Conservation (phyloP, 2,113 vertebrate species). For the Tautogolabrus adspersus region DNA sequence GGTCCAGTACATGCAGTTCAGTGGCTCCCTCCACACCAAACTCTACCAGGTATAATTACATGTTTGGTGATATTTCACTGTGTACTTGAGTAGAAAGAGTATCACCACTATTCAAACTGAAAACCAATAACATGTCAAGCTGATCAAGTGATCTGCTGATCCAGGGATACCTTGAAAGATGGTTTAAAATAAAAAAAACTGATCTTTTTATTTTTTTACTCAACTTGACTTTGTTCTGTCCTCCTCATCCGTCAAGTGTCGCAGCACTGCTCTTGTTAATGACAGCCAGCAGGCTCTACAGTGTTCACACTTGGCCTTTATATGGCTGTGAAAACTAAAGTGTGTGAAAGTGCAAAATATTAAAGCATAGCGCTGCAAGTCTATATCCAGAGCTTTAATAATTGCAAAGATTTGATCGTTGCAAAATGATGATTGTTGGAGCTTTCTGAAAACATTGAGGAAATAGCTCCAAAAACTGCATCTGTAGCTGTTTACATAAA, state of each 20-base stretch:
- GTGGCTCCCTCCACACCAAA: slow-evolving; percentile 97
- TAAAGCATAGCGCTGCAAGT: background rate
- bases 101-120: background rate
- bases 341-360: background rate
- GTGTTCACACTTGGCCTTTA: background rate
- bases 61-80: background rate
- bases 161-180: no score
- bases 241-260: background rate
- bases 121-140: no score
- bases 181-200: no score
- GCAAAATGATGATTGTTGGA: no score
- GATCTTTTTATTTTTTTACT: background rate
- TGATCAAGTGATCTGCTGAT: no score
- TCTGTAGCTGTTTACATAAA: background rate
- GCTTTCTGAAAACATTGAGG: background rate
- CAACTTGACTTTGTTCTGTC: background rate
- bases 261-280: background rate
- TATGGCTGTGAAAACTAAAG: background rate
- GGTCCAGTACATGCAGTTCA: slow-evolving; percentile 99
- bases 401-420: background rate
- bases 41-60: slow-evolving; percentile 92
- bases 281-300: background rate
- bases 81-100: background rate
- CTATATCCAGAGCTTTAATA: background rate
- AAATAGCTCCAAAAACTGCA: background rate